Conservation (phyloP, 2,113 vertebrate genomes). For the Agapornis roseicollis region DNA sequence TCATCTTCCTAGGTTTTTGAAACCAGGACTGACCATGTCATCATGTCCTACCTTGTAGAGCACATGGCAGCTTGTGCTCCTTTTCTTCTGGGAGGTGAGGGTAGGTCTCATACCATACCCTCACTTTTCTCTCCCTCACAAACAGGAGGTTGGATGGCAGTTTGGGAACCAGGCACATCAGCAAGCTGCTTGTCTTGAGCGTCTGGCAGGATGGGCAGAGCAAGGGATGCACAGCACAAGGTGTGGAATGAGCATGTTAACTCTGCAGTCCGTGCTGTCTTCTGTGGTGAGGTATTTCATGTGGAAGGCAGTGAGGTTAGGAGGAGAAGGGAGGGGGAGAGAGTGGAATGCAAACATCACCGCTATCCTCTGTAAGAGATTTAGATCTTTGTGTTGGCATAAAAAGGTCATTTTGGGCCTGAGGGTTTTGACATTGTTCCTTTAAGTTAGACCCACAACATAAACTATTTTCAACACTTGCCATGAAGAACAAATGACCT, state of each 20-base stretch:
- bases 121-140: background rate
- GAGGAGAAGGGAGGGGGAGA: conserved; percentile 21
- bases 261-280: background rate
- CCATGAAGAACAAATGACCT: conserved; percentile 82
- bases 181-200: background rate
- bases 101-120: background rate
- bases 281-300: conserved; percentile 20
- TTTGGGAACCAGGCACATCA: background rate
- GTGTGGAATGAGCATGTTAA: background rate
- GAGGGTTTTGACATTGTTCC: conserved; percentile 78
- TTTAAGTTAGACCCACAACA: conserved; percentile 79
- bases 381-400: conserved; percentile 68
- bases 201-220: background rate
- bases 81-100: background rate
- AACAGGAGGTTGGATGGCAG: background rate
- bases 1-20: background rate
- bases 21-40: background rate
- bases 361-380: conserved; percentile 63
- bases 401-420: conserved; percentile 77
- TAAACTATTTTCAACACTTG: conserved; percentile 84
- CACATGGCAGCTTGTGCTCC: background rate
- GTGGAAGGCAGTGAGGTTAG: background rate
- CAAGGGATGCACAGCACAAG: background rate
- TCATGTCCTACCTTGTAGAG: background rate
- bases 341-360: conserved; percentile 61